phyloP scores from a whole-genome alignment of 2,888 invertebrate species.

The Hemaris fuciformis region DNA sequence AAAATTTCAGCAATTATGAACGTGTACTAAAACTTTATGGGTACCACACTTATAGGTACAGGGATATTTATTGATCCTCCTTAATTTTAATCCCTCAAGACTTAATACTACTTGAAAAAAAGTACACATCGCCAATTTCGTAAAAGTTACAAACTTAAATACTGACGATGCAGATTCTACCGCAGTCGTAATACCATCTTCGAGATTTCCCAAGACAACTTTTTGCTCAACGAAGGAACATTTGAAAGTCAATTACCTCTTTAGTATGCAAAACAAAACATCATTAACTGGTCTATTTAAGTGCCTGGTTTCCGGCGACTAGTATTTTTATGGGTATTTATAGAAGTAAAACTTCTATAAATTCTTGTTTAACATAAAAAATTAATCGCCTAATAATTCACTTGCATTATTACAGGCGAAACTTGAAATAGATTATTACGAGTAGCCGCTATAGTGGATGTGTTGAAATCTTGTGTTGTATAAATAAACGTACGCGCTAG shows the following conservation, averaged over 20 bases:
- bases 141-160: not conserved
- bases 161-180: not conserved
- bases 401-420: not conserved
- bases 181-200: not conserved
- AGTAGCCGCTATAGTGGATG: constrained; percentile 1
- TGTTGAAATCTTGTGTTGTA: constrained; percentile 2
- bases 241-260: not conserved
- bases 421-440: constrained; percentile 1
- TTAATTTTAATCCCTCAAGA: not conserved
- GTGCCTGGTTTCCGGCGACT: not conserved
- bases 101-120: not conserved
- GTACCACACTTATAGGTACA: too few relatives aligned
- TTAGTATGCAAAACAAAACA: not conserved
- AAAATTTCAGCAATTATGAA: too few relatives aligned
- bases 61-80: too few relatives aligned
- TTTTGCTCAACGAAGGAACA: not conserved
- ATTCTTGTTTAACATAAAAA: not conserved
- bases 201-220: not conserved
- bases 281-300: not conserved
- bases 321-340: not conserved
- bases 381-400: not conserved
- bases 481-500: constrained; percentile 4
- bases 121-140: not conserved
- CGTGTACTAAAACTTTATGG: too few relatives aligned
- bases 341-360: not conserved